Evolutionary conservation across 2,113 vertebrate species (phyloP).

Genomic region (Enhydra lutris): DNA sequence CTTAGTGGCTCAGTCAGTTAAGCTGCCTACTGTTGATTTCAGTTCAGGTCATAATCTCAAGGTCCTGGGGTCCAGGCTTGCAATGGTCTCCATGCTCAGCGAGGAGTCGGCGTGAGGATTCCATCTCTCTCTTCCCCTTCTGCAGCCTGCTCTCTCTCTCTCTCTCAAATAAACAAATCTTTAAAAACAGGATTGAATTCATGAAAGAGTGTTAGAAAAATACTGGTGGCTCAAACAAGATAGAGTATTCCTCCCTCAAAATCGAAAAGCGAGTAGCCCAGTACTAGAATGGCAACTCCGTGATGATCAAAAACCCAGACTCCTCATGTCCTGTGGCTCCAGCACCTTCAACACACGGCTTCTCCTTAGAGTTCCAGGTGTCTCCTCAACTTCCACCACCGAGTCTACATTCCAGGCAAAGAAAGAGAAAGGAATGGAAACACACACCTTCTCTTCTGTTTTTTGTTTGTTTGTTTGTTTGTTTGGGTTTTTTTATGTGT

Average conservation of each 20-base stretch:
- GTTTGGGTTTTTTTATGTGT: not conserved
- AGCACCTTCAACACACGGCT: not conserved
- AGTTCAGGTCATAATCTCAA: not conserved
- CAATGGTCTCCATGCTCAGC: not conserved
- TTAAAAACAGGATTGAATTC: not conserved
- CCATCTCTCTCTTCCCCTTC: not conserved
- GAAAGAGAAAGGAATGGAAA: not conserved
- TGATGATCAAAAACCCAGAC: not conserved
- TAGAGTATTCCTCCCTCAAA: not conserved
- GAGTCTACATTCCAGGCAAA: not conserved
- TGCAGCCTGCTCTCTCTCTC: not conserved
- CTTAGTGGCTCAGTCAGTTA: not conserved
- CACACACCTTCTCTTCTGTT: not conserved
- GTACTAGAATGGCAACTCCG: not conserved
- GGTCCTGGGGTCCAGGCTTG: not conserved
- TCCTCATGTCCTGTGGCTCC: not conserved
- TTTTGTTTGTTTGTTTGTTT: too few relatives aligned
- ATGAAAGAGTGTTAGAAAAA: not conserved
- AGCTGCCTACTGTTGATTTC: not conserved
- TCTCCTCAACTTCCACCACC: not conserved
- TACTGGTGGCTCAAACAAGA: not conserved
- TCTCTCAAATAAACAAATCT: not conserved
- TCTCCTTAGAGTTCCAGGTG: not conserved
- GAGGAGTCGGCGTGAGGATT: not conserved
- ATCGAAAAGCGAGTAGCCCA: not conserved